A percentile compares a stretch with the other conserved stretches of the same genome.
Conservation (phyloP, 1,140 invertebrate genomes). For the Lerema accius region DNA sequence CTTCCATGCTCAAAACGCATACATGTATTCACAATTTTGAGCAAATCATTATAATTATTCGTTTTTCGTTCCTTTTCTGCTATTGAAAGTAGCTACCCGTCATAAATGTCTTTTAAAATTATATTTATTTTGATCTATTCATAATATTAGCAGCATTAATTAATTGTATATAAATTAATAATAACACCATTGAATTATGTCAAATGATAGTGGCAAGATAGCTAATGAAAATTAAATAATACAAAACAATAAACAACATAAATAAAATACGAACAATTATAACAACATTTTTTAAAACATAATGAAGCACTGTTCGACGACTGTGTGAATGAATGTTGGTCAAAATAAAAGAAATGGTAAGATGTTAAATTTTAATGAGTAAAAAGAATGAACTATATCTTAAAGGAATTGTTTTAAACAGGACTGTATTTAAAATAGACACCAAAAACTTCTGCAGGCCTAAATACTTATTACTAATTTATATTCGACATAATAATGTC, state of each 20-base stretch:
- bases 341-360: too few species aligned
- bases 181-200: conserved; percentile 15
- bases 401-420: too few species aligned
- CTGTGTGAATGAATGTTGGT: neutral
- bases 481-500: too few species aligned
- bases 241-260: conserved; percentile 54
- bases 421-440: conserved; percentile 5
- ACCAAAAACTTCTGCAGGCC: too few species aligned
- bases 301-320: conserved; percentile 24
- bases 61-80: conserved; percentile 22
- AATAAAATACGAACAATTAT: conserved; percentile 54
- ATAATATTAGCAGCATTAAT: conserved; percentile 62
- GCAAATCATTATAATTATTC: conserved; percentile 49
- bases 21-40: conserved; percentile 45
- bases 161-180: conserved; percentile 27
- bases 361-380: too few species aligned
- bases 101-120: conserved; percentile 46
- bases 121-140: conserved; percentile 49
- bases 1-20: conserved; percentile 42
- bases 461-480: too few species aligned
- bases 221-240: conserved; percentile 37
- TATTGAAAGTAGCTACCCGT: conserved; percentile 56
- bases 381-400: too few species aligned
- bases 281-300: conserved; percentile 51
- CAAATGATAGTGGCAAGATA: conserved; percentile 32